Conservation (phyloP, 2,113 vertebrate genomes). For the Hippocampus mohnikei region DNA sequence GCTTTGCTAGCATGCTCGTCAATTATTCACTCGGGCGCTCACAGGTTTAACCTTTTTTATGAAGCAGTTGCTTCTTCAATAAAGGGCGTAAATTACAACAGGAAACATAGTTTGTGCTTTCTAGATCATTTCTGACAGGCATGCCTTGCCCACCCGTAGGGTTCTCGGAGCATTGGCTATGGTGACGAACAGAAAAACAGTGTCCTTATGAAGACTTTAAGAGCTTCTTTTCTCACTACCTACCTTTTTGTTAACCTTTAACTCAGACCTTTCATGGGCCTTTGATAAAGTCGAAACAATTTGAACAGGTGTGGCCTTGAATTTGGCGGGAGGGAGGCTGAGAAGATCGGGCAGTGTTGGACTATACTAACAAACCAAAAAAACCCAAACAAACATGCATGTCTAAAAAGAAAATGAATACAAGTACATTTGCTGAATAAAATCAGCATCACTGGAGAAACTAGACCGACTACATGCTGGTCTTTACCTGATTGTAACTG, state of each 20-base stretch:
- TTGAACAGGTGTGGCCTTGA: slow-evolving; percentile 40
- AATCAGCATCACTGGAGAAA: not conserved
- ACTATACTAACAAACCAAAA: not conserved
- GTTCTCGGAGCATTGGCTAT: slow-evolving; percentile 10
- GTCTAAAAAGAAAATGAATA: not conserved
- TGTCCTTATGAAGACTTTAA: slow-evolving; percentile 8
- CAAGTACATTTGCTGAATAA: not conserved
- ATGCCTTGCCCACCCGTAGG: not conserved
- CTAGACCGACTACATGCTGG: not conserved
- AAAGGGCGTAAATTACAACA: not conserved
- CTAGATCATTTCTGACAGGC: not conserved
- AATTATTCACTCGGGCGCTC: slow-evolving; percentile 1
- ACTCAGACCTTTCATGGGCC: slow-evolving; percentile 26
- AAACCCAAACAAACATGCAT: not conserved
- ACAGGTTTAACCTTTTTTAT: not conserved
- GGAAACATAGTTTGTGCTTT: not conserved
- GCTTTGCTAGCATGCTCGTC: not conserved
- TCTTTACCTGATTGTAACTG: not conserved
- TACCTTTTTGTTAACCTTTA: slow-evolving; percentile 50
- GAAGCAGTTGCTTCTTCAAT: not conserved
- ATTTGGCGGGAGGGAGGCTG: not conserved
- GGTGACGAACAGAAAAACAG: slow-evolving; percentile 6
- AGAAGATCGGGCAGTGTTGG: not conserved
- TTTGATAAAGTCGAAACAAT: slow-evolving; percentile 20
- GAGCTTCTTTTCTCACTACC: slow-evolving; percentile 13